phyloP scores from a whole-genome alignment of 2,888 invertebrate genomes.

The Drepana falcataria region DNA sequence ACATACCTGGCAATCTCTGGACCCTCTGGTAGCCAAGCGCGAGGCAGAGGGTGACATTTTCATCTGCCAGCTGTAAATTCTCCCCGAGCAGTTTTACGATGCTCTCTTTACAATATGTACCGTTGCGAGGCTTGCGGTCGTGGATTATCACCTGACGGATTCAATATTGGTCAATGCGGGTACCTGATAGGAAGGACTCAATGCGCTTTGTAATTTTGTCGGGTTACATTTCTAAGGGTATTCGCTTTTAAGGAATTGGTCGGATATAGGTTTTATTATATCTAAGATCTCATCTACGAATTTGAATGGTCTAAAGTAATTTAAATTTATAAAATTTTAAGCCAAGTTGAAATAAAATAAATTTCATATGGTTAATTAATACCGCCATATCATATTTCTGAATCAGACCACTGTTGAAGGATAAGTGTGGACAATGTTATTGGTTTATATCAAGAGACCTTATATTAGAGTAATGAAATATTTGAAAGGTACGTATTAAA shows the following conservation, averaged over 20 bases:
- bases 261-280: too few species aligned
- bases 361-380: too few species aligned
- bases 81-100: constrained; percentile 70
- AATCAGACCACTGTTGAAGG: too few species aligned
- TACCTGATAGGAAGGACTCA: background rate
- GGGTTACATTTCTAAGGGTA: background rate
- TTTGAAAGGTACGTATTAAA: too few species aligned
- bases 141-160: constrained; percentile 66
- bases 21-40: constrained; percentile 72
- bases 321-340: too few species aligned
- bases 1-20: constrained; percentile 65
- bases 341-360: too few species aligned
- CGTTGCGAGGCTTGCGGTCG: constrained; percentile 70
- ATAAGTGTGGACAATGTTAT: too few species aligned
- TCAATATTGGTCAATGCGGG: constrained; percentile 5
- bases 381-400: too few species aligned
- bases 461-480: too few species aligned
- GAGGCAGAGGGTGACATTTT: constrained; percentile 69
- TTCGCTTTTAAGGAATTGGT: background rate
- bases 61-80: constrained; percentile 68
- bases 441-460: too few species aligned
- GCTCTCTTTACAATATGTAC: constrained; percentile 71
- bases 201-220: background rate
- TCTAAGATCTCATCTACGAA: too few species aligned
- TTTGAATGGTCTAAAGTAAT: too few species aligned